These are phyloP conservation scores for Microdon myrmicae DNA, from an alignment of 2,888 invertebrate genomes.

Conservation along the genomic window DNA sequence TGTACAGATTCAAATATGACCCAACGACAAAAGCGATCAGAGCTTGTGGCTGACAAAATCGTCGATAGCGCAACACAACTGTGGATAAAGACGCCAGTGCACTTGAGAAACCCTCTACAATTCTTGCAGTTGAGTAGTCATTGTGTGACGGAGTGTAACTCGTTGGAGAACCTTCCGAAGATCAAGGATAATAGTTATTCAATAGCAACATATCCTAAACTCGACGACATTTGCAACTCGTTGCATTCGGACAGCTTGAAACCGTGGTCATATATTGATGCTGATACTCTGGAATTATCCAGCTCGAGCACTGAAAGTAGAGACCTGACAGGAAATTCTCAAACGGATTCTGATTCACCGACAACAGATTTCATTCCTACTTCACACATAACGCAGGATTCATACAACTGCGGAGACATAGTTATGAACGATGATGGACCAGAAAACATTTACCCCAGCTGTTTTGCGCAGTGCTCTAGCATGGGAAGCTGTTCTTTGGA, in stretches of 20 bases:
- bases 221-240: neutral
- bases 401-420: constrained; percentile 43
- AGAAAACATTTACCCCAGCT: constrained; percentile 41
- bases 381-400: constrained; percentile 42
- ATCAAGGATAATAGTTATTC: constrained; percentile 44
- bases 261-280: constrained; percentile 33
- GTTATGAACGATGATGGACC: constrained; percentile 38
- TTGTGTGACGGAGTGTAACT: constrained; percentile 56
- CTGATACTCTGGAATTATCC: constrained; percentile 11
- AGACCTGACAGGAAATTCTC: constrained; percentile 2
- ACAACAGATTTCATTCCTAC: constrained; percentile 42
- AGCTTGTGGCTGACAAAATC: constrained; percentile 54
- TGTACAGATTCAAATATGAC: constrained; percentile 23
- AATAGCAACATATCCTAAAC: constrained; percentile 34
- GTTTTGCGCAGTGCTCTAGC: constrained; percentile 46
- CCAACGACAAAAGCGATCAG: constrained; percentile 39
- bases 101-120: constrained; percentile 55
- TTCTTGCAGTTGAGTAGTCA: constrained; percentile 56
- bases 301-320: constrained; percentile 16
- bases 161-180: constrained; percentile 46
- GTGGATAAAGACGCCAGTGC: constrained; percentile 57
- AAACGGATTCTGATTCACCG: constrained; percentile 26
- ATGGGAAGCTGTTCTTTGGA: constrained; percentile 32
- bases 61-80: constrained; percentile 56
- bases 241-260: constrained; percentile 15